Evolutionary conservation across 2,888 invertebrate species (phyloP).

Genomic region (Apotomis capreana): DNA sequence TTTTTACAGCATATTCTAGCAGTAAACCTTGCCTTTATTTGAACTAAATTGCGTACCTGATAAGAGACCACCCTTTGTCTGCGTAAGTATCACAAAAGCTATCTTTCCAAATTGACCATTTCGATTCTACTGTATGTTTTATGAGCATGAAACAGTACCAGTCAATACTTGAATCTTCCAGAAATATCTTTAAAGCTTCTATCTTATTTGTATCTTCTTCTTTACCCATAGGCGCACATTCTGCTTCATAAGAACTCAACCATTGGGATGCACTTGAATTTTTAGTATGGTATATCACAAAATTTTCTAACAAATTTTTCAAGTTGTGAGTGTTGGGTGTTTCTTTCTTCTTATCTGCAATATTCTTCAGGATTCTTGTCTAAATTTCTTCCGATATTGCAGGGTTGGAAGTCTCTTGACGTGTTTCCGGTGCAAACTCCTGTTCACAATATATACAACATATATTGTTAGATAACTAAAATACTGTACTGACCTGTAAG

Average conservation of each 20-base stretch:
- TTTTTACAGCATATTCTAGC: slow-evolving; percentile 6
- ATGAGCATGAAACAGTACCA: slow-evolving; percentile 43
- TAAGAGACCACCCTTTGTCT: slow-evolving; percentile 49
- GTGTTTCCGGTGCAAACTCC: too few relatives aligned
- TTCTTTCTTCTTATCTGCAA: slow-evolving; percentile 10
- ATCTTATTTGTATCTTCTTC: slow-evolving; percentile 24
- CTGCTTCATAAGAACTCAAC: slow-evolving; percentile 36
- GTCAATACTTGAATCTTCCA: slow-evolving; percentile 41
- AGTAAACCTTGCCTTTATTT: slow-evolving; percentile 51
- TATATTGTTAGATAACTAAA: too few relatives aligned
- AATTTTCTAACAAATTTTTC: slow-evolving; percentile 8
- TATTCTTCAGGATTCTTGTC: slow-evolving; percentile 14
- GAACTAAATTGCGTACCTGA: slow-evolving; percentile 48
- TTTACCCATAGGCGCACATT: slow-evolving; percentile 40
- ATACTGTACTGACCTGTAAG: too few relatives aligned
- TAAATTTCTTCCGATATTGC: not conserved
- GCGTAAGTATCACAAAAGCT: slow-evolving; percentile 48
- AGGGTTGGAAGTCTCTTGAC: too few relatives aligned
- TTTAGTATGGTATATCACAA: slow-evolving; percentile 34
- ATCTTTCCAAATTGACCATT: slow-evolving; percentile 46
- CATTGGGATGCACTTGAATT: slow-evolving; percentile 30
- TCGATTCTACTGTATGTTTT: slow-evolving; percentile 40
- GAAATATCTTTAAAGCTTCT: slow-evolving; percentile 30
- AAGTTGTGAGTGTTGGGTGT: not conserved
- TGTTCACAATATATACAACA: too few relatives aligned